Base-by-base conservation (phyloP, 1,140 invertebrate genomes). In the Caenorhabditis tropicalis region DNA sequence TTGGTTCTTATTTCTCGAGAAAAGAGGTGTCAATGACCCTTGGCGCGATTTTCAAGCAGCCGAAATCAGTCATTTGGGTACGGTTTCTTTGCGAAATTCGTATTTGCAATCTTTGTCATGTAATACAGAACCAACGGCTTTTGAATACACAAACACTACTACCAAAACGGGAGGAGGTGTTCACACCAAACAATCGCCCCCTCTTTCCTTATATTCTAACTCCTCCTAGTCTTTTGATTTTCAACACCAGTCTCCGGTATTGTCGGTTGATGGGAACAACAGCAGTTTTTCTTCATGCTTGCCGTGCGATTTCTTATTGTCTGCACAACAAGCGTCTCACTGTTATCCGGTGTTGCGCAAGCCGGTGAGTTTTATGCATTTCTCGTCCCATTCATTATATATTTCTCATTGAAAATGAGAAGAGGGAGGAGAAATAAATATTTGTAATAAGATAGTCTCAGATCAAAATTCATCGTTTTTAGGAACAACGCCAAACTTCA, bases 201-300 rank as follows among this genome's bases (percentile, higher is more conserved):
- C 29, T 65, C 29, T n/a, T 24, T 24, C 53, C 24, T 9, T 58
- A 2, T 29, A 2, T 24, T 21, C 9, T 21, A 2, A 10, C 65
- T 74, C 29, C 65, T 74, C 36, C 36, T 74, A 74, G 65, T 43
- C 65, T 74, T 74, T 74, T 43, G 65, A 74, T 74, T 74, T 43
- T 24, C 6, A 31, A 29, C 10, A 24, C 27, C 33, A 21, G 58
- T 65, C 58, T 51, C 65, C 65, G 65, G 24, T 65, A 74, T 74
- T 74, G 65, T 74, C 58, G 21, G 65, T 74, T 74, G n/a, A 74
- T 74, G 65, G 65, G 65, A 74, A 74, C 65, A 74, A 74, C 65
- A 74, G 65, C n/a, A 46, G 65, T 74, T 74, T 74, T 74, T 74
- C 65, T 24, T 12, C 33, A 74, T 74, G 65, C 65, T 74, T 65